These are phyloP conservation scores for Eidolon dupreanum DNA, from an alignment of 2,797 vertebrate species.

Conservation along the genomic window DNA sequence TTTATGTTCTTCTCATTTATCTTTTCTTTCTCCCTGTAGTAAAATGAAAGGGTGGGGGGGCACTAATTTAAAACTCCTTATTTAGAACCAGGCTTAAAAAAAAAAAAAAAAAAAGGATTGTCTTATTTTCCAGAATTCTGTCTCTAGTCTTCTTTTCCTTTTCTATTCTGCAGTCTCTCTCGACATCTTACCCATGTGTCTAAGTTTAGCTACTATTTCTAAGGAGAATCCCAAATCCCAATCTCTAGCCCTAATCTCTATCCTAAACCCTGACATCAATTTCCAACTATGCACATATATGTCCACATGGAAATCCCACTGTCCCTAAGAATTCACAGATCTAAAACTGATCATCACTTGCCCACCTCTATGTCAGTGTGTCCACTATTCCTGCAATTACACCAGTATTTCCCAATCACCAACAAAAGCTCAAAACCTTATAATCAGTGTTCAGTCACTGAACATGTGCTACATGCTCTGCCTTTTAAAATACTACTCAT, in stretches of 20 bases:
- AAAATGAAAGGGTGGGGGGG: neutral
- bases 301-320: neutral
- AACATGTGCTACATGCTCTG: neutral
- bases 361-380: neutral
- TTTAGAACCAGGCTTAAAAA: neutral
- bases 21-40: neutral
- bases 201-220: neutral
- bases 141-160: neutral
- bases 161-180: neutral
- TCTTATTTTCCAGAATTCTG: neutral
- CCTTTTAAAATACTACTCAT: slow-evolving; percentile 15
- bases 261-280: neutral
- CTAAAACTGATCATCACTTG: neutral
- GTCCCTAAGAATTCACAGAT: neutral
- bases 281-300: neutral
- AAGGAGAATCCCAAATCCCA: neutral
- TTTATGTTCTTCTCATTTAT: neutral
- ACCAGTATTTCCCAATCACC: neutral
- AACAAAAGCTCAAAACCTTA: neutral
- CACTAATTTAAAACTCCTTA: neutral
- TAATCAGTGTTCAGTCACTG: neutral
- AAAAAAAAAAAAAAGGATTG: neutral
- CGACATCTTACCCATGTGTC: neutral
- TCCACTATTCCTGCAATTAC: neutral
- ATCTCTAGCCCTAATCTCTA: neutral